Evolutionary conservation across 1,140 invertebrate genomes (phyloP), one percentile per base, ranked within the genome.

Genomic region (Cydia pomonella): DNA sequence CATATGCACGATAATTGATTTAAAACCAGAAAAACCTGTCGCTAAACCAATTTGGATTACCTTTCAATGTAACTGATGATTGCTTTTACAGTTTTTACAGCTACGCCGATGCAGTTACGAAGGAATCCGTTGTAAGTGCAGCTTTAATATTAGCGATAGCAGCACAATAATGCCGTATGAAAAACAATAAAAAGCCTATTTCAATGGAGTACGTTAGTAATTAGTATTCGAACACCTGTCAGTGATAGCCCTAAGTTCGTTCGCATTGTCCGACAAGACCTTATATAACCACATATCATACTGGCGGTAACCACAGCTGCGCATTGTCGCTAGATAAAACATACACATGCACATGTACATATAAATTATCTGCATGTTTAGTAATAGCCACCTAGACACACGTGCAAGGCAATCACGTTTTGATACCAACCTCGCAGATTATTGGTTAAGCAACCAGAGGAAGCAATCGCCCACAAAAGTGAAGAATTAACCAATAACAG

Each of bases 291-390:
- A 78, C 80, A 84, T 85, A 82, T 81, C 77, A 82, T 59, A 64
- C 38, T 88, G 84, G 84, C 85, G 85, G 85, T 86, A 82, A 86
- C 80, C 77, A 77, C 84, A 85, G 81, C 84, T 84, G 86, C 80
- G 81, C 80, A 76, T 81, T 84, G 80, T 87, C 80, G 77, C 80
- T 84, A 83, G 74, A 81, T 83, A 84, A 84, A 85, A 81, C 82
- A 80, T 79, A 79, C 21, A 50, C 76, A 44, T 44, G 77, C 76
- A 66, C 73, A 75, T 78, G 79, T 82, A 77, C 76, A 76, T 71
- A 59, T 69, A 81, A 80, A 69, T 33, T 69, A 33, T 69, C 64
- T 69, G 29, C 64, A 33, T 66, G 29, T 69, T 69, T 18, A 33
- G 64, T 69, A 69, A 69, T 69, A 33, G 33, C 16, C 27, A 38